Base-by-base conservation (phyloP, 2,888 invertebrate genomes). In the Neoscelio sp. region DNA sequence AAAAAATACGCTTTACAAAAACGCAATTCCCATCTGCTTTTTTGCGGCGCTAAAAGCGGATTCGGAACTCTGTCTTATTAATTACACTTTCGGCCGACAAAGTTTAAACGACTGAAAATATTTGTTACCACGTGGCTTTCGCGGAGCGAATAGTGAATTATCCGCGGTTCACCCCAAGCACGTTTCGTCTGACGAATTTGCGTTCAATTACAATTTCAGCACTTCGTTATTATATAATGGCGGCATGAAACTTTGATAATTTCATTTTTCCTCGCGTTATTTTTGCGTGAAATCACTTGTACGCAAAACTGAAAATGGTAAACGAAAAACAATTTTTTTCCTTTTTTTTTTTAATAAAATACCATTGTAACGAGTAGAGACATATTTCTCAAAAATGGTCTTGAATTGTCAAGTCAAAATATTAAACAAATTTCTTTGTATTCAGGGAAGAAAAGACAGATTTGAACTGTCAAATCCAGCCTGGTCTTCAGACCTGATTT, bases 101-200 rank as follows among this genome's bases (percentile, higher is more conserved):
- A 74, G 78, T 74, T 78, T 78, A 68, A 78, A 74, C 73, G 68
- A 78, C 68, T 78, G 74, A 78, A 78, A 67, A 78, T 78, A 74
- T 78, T 74, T 78, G 68, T 78, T 68, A 68, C 40, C 58, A 52
- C 58, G 71, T 60, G 50, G 58, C 56, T 74, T 10, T 58, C 60
- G 58, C 54, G 10, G 28, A 68, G 26, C 65, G 74, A 42, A 68
- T 62, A 64, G 68, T 76, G 62, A 62, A 76, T 76, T 76, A 76
- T 70, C 76, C 58, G 68, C 62, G 76, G 68, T 76, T 76, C 76
- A 62, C 62, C n/a, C n/a, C 68, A 48, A 40, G 58, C 60, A 67
- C 75, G 75, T 75, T 75, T 75, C 13, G 58, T 58, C 60, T 70
- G 68, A 64, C 54, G 42, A 68, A 70, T 70, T 76, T 56, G 48